Conservation (phyloP, 2,888 invertebrate genomes). For the Anthophora plumipes region DNA sequence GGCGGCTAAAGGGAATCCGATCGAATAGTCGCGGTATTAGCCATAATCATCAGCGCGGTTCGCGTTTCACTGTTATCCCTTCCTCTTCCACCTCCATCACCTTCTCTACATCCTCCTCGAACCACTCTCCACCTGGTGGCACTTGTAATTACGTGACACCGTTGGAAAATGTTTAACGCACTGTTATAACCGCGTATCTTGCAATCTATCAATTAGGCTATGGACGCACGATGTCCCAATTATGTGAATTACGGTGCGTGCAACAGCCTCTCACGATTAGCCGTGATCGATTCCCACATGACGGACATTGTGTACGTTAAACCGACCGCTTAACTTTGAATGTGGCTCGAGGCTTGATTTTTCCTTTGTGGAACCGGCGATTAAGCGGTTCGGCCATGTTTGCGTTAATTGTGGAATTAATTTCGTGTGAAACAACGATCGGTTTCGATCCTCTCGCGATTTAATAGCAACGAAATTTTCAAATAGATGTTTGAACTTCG, state of each 20-base stretch:
- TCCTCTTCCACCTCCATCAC: too few species aligned
- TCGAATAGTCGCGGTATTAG: constrained; percentile 41
- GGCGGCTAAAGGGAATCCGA: constrained; percentile 42
- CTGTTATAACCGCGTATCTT: constrained; percentile 42
- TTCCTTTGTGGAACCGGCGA: too few species aligned
- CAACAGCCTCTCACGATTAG: constrained; percentile 10
- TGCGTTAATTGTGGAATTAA: not conserved
- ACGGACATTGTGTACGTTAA: not conserved
- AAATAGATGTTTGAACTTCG: too few species aligned
- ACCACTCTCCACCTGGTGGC: not conserved
- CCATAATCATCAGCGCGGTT: constrained; percentile 38
- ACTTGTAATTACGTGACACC: constrained; percentile 55
- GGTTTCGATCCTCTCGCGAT: too few species aligned
- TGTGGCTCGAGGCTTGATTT: too few species aligned
- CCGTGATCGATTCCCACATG: not conserved
- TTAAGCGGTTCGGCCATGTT: not conserved
- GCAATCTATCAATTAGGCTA: constrained; percentile 62
- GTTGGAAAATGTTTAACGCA: constrained; percentile 56
- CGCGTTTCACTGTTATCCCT: constrained; percentile 2
- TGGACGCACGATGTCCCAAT: constrained; percentile 35
- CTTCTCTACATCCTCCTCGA: too few species aligned
- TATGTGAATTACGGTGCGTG: constrained; percentile 43
- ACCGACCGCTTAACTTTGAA: not conserved
- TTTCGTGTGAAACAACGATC: too few species aligned
- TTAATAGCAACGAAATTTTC: too few species aligned